Evolutionary conservation across 2,113 vertebrate species (phyloP), one percentile per base, ranked within the genome.

Genomic region (Probosciger aterrimus): DNA sequence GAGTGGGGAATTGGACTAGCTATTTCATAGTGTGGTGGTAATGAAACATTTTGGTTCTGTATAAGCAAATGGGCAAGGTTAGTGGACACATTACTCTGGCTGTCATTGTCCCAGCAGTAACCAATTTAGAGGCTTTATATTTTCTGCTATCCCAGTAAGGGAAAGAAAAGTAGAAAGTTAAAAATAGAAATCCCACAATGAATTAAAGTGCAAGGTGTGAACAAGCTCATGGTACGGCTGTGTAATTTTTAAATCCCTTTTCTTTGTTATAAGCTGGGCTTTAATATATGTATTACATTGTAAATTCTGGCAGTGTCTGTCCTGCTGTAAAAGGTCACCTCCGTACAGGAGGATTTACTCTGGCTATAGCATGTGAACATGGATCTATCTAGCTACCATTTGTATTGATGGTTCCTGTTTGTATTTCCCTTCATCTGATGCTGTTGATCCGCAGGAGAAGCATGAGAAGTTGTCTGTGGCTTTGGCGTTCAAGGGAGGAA

Each of bases 11-110:
- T 93, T 89, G 91, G 90, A 50, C 83, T 85, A 43, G 81, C 65
- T 80, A 43, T 89, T 93, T 95, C 91, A 52, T 74, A 91, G 88
- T 15, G 67, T 92, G 83, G 76, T 87, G 75, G n/a, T 88, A 84
- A 94, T 87, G 83, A 95, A 96, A 87, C 83, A 79, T 93, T 93
- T 92, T 88, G 70, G 44, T 94, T 92, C 91, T 92, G 49, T 92
- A 43, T 95, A 96, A 94, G 88, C 92, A 97, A 95, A 92, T 95
- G 80, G 95, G 70, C 86, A 94, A 88, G 83, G 92, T 92, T 95
- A 92, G 85, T 91, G 86, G 92, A 76, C 93, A 91, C 74, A 92
- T 90, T 88, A 89, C 74, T 96, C 77, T 0, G 1, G 41, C 81
- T 97, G 91, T 82, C 95, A 53, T 85, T 92, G 91, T 93, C 95